Evolutionary conservation across 2,888 invertebrate genomes (phyloP).

Genomic region (Tenthredo mesomela): DNA sequence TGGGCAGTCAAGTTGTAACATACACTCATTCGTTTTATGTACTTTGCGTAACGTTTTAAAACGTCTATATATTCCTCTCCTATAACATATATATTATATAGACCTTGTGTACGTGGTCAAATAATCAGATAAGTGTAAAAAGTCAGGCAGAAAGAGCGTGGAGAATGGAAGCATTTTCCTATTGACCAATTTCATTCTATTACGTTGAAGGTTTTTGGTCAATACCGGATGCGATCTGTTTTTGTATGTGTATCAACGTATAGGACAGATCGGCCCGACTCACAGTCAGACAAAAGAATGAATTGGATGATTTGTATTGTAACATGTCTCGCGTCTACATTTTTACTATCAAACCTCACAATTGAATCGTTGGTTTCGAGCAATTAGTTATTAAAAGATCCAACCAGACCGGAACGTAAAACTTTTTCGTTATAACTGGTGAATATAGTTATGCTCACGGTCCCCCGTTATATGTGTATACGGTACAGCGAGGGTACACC

Average conservation of each 20-base stretch:
- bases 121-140: background rate
- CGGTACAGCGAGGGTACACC: too few relatives aligned
- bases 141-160: background rate
- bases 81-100: background rate
- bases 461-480: background rate
- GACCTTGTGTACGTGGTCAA: background rate
- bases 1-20: background rate
- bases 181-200: constrained; percentile 1
- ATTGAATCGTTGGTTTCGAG: background rate
- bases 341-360: background rate
- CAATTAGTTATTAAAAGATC: constrained; percentile 4
- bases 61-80: background rate
- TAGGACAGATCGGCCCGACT: background rate
- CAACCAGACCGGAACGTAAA: constrained; percentile 20
- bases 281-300: background rate
- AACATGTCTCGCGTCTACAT: constrained; percentile 11
- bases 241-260: background rate
- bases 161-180: background rate
- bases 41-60: background rate
- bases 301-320: constrained; percentile 19
- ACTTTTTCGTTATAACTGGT: background rate
- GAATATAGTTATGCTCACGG: background rate
- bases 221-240: background rate
- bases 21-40: background rate
- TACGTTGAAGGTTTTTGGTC: background rate